These are phyloP conservation scores for Micrasema longulum DNA, from an alignment of 1,140 invertebrate species.

Conservation along the genomic window DNA sequence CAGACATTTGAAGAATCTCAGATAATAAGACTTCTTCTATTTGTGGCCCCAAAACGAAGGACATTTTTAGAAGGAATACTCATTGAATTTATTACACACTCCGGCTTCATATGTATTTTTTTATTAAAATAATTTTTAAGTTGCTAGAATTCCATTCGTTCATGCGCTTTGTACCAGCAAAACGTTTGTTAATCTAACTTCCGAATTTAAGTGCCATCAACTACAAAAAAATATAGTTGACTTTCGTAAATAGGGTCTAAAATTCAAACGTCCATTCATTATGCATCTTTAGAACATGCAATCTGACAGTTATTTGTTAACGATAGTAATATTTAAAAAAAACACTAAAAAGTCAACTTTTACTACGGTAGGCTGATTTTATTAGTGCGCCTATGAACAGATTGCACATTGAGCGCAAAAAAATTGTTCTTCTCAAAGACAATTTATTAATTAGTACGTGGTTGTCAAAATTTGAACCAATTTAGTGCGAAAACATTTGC, in stretches of 20 bases:
- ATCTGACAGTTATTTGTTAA: too few relatives aligned
- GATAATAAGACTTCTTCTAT: neutral
- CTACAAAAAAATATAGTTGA: too few relatives aligned
- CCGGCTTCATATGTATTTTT: neutral
- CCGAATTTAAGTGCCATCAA: too few relatives aligned
- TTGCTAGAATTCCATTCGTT: too few relatives aligned
- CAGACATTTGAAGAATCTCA: neutral
- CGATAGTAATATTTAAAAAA: neutral
- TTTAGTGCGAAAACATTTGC: neutral
- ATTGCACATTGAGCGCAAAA: too few relatives aligned
- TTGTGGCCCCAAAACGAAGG: neutral
- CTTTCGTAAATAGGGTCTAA: too few relatives aligned
- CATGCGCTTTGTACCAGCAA: too few relatives aligned
- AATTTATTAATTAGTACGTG: too few relatives aligned
- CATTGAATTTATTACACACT: neutral
- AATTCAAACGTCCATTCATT: too few relatives aligned
- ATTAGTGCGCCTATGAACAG: neutral
- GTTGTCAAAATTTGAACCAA: neutral
- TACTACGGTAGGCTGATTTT: neutral
- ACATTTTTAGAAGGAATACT: neutral
- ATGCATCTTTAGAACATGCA: too few relatives aligned
- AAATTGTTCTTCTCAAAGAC: too few relatives aligned
- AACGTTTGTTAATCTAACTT: too few relatives aligned
- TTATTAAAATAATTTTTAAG: neutral
- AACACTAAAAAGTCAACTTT: neutral